Conservation (phyloP, 2,113 vertebrate species). For the Aptenodytes forsteri region DNA sequence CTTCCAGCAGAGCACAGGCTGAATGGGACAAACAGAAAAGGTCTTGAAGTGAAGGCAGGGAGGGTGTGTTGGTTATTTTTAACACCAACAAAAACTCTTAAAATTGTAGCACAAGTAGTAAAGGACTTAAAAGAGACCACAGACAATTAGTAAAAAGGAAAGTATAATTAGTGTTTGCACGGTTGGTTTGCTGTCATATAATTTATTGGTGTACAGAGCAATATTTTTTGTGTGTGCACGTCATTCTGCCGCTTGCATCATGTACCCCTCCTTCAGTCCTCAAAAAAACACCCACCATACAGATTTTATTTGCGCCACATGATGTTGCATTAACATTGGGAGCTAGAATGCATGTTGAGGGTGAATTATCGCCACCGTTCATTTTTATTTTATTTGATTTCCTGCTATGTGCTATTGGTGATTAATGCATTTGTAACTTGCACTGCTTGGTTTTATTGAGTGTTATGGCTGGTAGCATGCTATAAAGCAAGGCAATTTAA, state of each 20-base stretch:
- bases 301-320: background rate
- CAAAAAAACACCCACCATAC: background rate
- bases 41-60: slow-evolving; percentile 13
- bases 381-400: slow-evolving; percentile 52
- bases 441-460: slow-evolving; percentile 51
- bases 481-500: slow-evolving; percentile 13
- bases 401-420: slow-evolving; percentile 32
- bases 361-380: slow-evolving; percentile 2
- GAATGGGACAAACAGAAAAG: slow-evolving; percentile 14
- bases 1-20: slow-evolving; percentile 24
- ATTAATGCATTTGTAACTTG: slow-evolving; percentile 53
- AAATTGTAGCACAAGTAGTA: slow-evolving; percentile 29
- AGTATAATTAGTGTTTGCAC: slow-evolving; percentile 12
- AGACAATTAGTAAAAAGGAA: slow-evolving; percentile 21
- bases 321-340: slow-evolving; percentile 22
- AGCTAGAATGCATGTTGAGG: slow-evolving; percentile 22
- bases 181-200: slow-evolving; percentile 32
- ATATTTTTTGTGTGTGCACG: background rate
- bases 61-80: slow-evolving; percentile 25
- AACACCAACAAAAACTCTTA: slow-evolving; percentile 8
- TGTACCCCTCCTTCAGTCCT: background rate
- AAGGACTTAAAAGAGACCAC: slow-evolving; percentile 30
- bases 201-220: slow-evolving; percentile 27
- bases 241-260: slow-evolving; percentile 19
- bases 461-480: slow-evolving; percentile 57